Percentiles rank a stretch among this genome's conserved stretches.
Conservation (phyloP, 1,140 invertebrate species). For the Coelopa frigida region DNA sequence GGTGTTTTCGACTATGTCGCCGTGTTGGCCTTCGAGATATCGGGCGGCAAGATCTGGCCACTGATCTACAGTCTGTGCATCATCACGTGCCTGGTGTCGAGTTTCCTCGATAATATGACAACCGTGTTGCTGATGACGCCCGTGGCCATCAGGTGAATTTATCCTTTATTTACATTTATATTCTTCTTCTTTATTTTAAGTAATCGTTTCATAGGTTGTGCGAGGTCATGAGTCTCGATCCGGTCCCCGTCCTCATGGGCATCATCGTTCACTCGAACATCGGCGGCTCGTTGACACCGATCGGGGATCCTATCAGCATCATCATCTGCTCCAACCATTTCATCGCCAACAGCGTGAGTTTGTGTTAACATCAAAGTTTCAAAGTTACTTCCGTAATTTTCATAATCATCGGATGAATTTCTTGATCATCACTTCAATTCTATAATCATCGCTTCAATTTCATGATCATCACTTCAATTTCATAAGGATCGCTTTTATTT, state of each 20-base stretch:
- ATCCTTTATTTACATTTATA: not conserved
- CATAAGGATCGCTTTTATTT: no score
- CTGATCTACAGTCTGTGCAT: slow-evolving; percentile 63
- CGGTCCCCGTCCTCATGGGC: slow-evolving; percentile 61
- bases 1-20: slow-evolving; percentile 75
- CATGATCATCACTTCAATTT: no score
- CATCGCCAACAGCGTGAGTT: slow-evolving; percentile 52
- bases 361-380: no score
- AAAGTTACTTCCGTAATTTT: no score
- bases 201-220: slow-evolving; percentile 52
- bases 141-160: slow-evolving; percentile 58
- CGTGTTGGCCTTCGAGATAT: slow-evolving; percentile 62
- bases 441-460: no score
- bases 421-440: no score
- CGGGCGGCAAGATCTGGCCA: slow-evolving; percentile 65
- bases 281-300: slow-evolving; percentile 68
- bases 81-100: slow-evolving; percentile 63
- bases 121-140: slow-evolving; percentile 71
- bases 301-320: slow-evolving; percentile 77
- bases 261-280: slow-evolving; percentile 74
- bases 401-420: no score
- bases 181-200: not conserved
- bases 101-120: slow-evolving; percentile 73
- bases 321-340: slow-evolving; percentile 66
- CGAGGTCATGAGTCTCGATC: slow-evolving; percentile 72